phyloP scores from a whole-genome alignment of 1,140 invertebrate species.

The Neodiprion virginianus region DNA sequence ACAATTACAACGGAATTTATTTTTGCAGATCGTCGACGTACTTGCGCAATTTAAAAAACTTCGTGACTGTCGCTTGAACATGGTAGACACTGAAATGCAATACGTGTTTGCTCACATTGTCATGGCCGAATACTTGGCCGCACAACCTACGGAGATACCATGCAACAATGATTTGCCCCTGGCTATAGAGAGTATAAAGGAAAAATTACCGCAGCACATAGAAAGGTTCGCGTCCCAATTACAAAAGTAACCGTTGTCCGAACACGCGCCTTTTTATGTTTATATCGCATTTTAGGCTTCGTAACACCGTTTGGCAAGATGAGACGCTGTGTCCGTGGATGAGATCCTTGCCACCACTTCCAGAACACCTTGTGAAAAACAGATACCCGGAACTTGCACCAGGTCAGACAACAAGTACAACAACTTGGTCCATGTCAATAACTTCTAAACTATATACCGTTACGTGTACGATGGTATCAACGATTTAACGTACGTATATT shows the following conservation, averaged over 20 bases:
- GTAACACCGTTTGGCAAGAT: constrained; percentile 35
- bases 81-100: constrained; percentile 50
- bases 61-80: constrained; percentile 42
- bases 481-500: not conserved
- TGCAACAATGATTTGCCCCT: constrained; percentile 36
- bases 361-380: constrained; percentile 38
- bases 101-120: constrained; percentile 46
- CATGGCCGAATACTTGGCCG: constrained; percentile 43
- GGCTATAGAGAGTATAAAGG: constrained; percentile 36
- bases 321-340: constrained; percentile 29
- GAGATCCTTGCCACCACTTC: constrained; percentile 25
- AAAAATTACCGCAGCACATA: constrained; percentile 32
- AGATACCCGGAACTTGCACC: constrained; percentile 40
- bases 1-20: not conserved
- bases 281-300: not conserved
- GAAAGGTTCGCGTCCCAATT: constrained; percentile 30
- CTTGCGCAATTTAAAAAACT: constrained; percentile 35
- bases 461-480: not conserved
- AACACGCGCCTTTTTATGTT: not conserved
- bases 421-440: not conserved
- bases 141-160: constrained; percentile 32
- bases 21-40: constrained; percentile 39
- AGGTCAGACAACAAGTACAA: constrained; percentile 16
- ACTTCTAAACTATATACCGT: not conserved
- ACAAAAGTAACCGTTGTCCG: not conserved